Evolutionary conservation across 2,113 vertebrate species (phyloP), one percentile per base, ranked within the genome.

Genomic region (Atlantisia rogersi): DNA sequence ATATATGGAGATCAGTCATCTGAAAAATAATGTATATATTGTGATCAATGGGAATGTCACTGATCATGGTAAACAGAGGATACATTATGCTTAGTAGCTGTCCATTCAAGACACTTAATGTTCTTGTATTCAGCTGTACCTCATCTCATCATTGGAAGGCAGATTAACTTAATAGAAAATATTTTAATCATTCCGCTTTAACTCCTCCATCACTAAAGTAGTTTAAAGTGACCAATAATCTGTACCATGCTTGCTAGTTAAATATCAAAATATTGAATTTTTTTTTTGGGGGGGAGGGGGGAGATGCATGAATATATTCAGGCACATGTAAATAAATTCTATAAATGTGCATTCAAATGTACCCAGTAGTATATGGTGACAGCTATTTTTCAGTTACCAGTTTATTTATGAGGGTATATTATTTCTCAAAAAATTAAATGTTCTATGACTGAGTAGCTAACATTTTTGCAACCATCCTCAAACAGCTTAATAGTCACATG

Each of bases 61-160:
- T 92, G 87, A 94, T 96, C 92, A 97, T 94, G 92, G 90, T 78
- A 97, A 97, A 96, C 74, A 97, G 74, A 92, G 63, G 83, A 91
- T 86, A 85, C 12, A 88, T 94, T 94, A 52, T 75, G 55, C 67
- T 94, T 94, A 94, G 71, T 79, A 82, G 58, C 73, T 24, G 35
- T 79, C 74, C 39, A 77, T 93, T 94, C 46, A 50, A 88, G 67
- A 65, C 4, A 29, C 35, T 69, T 80, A 70, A 92, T 92, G 20
- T 90, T 94, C 60, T 82, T 29, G 20, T 76, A 81, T 13, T 78
- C 69, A 82, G 60, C 63, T 80, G 32, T 92, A 84, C 16, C 59
- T 97, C 87, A 80, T 16, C 59, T 97, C 87, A 82, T 83, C 68
- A 86, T 82, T 80, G 86, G 48, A 90, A 95, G 28, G 15, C 31